Evolutionary conservation across 2,797 vertebrate genomes (phyloP).

Genomic region (Parauchenoglanis punctatus): DNA sequence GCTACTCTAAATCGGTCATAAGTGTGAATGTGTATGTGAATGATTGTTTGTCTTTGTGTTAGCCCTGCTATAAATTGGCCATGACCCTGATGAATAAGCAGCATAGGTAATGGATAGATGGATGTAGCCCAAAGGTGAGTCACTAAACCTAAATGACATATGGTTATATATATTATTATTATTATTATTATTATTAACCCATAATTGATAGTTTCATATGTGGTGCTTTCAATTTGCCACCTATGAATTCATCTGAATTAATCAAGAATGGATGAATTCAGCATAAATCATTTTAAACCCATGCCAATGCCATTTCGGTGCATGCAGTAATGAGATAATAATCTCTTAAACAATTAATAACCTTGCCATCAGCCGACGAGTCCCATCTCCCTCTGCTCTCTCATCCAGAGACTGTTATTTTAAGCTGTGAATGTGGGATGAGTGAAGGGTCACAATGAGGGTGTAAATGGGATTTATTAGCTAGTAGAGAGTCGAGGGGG

Average conservation of each 20-base stretch:
- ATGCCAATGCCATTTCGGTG: conserved; percentile 72
- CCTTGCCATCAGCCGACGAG: conserved; percentile 61
- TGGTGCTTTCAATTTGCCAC: conserved; percentile 70
- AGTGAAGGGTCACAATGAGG: conserved; percentile 73
- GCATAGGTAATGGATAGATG: no score
- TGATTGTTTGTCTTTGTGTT: no score
- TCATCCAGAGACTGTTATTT: conserved; percentile 72
- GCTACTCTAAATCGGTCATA: no score
- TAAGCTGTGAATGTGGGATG: conserved; percentile 71
- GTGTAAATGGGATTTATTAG: conserved; percentile 78
- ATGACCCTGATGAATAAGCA: no score
- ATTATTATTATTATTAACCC: conserved; percentile 4
- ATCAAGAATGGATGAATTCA: conserved; percentile 74
- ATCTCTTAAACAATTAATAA: conserved; percentile 81
- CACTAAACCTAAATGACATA: background rate
- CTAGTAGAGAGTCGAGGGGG: conserved; percentile 56
- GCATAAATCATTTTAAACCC: conserved; percentile 75
- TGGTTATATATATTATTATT: background rate
- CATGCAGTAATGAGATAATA: conserved; percentile 79
- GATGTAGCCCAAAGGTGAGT: background rate
- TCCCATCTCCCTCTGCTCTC: conserved; percentile 56
- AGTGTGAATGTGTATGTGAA: no score
- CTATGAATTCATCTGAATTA: conserved; percentile 73
- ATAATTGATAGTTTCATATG: conserved; percentile 76
- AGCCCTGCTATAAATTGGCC: no score